A percentile compares a stretch with the other conserved stretches of the same genome.
Evolutionary conservation across 2,888 invertebrate genomes (phyloP).

Genomic region (Eremobia ochroleuca): DNA sequence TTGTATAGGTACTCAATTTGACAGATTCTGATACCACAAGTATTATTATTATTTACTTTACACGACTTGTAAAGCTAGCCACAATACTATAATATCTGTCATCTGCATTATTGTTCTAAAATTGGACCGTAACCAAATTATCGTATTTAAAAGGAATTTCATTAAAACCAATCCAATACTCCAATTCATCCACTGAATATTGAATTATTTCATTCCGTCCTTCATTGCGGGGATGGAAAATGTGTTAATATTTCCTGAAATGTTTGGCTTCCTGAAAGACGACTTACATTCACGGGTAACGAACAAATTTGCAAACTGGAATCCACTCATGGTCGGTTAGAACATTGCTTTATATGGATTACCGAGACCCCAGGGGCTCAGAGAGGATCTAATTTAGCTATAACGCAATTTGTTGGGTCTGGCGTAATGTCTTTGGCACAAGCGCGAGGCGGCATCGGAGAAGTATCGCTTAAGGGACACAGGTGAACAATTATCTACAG

Average conservation of each 20-base stretch:
- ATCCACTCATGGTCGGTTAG: conserved; percentile 69
- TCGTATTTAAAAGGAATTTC: conserved; percentile 10
- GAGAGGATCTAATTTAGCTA: conserved; percentile 82
- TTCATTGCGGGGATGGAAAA: conserved; percentile 3
- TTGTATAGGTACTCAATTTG: neutral
- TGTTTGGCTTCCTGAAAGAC: conserved; percentile 1
- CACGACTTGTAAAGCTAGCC: neutral
- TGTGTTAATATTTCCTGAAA: neutral
- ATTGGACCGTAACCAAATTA: conserved; percentile 15
- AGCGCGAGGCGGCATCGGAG: conserved; percentile 57
- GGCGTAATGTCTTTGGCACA: conserved; percentile 61
- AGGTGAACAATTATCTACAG: conserved; percentile 69
- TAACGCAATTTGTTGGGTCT: conserved; percentile 80
- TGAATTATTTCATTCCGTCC: conserved; percentile 31
- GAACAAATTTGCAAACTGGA: conserved; percentile 69
- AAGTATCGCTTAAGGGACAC: conserved; percentile 63
- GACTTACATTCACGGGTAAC: conserved; percentile 32
- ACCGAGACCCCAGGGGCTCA: conserved; percentile 72
- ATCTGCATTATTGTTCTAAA: conserved; percentile 22
- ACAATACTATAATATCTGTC: neutral
- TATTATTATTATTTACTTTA: neutral
- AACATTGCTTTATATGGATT: conserved; percentile 73
- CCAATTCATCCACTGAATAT: conserved; percentile 12
- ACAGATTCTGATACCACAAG: neutral
- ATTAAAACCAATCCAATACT: conserved; percentile 42